These are phyloP conservation scores for Myotis findleyi DNA, from an alignment of 2,797 vertebrate genomes.

Conservation along the genomic window DNA sequence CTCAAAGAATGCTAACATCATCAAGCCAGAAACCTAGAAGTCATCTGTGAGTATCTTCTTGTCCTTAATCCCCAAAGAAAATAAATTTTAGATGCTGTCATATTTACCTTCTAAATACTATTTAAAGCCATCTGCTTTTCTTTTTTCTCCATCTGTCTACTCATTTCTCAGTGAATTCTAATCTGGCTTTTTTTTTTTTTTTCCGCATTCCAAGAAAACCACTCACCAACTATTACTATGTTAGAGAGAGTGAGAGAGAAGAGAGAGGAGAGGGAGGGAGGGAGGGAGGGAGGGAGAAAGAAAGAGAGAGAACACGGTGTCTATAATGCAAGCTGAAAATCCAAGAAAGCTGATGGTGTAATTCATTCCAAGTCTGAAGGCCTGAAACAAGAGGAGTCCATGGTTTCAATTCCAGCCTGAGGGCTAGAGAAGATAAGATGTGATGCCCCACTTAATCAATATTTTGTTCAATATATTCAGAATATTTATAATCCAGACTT, in stretches of 20 bases:
- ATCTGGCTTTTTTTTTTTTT: neutral
- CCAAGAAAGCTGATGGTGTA: neutral
- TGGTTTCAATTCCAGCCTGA: neutral
- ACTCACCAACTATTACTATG: neutral
- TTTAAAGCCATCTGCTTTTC: neutral
- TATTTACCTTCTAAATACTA: neutral
- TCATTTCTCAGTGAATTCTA: neutral
- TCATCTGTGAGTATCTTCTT: neutral
- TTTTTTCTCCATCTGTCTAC: neutral
- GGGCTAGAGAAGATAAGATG: neutral
- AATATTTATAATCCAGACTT: neutral
- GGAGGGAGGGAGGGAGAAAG: neutral
- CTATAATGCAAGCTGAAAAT: neutral
- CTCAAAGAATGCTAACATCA: neutral
- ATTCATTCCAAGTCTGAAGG: neutral
- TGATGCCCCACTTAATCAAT: neutral
- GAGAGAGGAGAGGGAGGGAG: neutral
- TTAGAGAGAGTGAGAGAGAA: neutral
- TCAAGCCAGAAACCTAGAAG: neutral
- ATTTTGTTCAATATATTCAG: neutral
- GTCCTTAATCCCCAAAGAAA: neutral
- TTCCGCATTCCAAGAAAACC: neutral
- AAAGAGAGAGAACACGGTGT: neutral
- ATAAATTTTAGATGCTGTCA: neutral
- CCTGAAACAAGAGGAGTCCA: neutral